Conservation (phyloP, 2,797 vertebrate species). For the Enteromius thamalakanensis region DNA sequence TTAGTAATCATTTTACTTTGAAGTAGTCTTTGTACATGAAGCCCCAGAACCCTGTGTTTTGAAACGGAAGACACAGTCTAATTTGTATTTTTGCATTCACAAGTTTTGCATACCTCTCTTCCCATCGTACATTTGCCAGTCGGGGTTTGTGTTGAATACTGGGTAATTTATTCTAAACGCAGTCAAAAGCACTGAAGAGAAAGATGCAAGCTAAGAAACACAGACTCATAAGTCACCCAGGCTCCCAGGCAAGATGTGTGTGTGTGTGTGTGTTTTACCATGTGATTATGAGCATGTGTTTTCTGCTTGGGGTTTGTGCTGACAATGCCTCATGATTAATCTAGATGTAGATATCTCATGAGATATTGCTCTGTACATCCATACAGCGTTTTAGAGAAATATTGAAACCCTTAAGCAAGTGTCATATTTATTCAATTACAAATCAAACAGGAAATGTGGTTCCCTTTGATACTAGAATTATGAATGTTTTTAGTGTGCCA, state of each 20-base stretch:
- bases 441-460: not conserved
- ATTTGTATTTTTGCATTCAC: not conserved
- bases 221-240: constrained; percentile 50
- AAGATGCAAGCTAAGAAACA: constrained; percentile 40
- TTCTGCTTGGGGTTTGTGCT: constrained; percentile 37
- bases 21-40: no score
- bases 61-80: not conserved
- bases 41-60: not conserved
- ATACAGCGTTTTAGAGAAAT: not conserved
- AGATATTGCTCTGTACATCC: constrained; percentile 18
- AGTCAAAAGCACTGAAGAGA: constrained; percentile 44
- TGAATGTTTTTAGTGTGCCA: not conserved
- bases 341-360: constrained; percentile 12
- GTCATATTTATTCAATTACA: constrained; percentile 12
- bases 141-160: constrained; percentile 10
- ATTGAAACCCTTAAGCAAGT: constrained; percentile 11
- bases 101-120: not conserved
- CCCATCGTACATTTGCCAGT: constrained; percentile 16
- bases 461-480: not conserved
- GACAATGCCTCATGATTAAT: constrained; percentile 34
- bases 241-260: constrained; percentile 11
- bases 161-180: constrained; percentile 48
- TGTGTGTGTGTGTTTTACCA: constrained; percentile 11
- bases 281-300: constrained; percentile 24
- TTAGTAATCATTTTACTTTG: no score